Evolutionary conservation across 2,113 vertebrate species (phyloP).

Genomic region (Pteruthius melanotis): DNA sequence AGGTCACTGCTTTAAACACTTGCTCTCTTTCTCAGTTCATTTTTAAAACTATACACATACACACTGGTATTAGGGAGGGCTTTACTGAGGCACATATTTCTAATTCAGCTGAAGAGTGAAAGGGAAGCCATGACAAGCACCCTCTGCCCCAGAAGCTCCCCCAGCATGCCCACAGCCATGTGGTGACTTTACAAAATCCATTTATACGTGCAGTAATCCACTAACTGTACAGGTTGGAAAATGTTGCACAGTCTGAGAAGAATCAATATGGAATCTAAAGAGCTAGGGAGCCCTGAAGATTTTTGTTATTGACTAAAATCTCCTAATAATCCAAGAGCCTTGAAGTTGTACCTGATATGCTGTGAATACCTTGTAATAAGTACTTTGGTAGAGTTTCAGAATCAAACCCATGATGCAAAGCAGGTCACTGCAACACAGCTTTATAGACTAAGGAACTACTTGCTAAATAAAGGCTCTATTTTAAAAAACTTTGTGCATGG

Average conservation of each 20-base stretch:
- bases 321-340: neutral
- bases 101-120: neutral
- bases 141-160: neutral
- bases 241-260: neutral
- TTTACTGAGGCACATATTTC: neutral
- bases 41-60: neutral
- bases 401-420: neutral
- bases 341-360: neutral
- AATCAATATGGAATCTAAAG: neutral
- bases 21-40: neutral
- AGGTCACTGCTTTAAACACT: neutral
- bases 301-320: neutral
- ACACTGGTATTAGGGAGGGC: neutral
- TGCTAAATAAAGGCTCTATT: neutral
- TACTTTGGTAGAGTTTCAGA: neutral
- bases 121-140: neutral
- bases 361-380: neutral
- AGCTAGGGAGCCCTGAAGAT: neutral
- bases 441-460: fast-evolving
- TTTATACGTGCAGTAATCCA: neutral
- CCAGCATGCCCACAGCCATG: neutral
- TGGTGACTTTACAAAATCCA: neutral
- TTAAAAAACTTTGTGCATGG: neutral
- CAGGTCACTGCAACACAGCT: neutral
- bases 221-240: neutral